Percentiles rank a stretch among this genome's conserved stretches.
Conservation (phyloP, 2,797 vertebrate genomes). For the Lagodon rhomboides region DNA sequence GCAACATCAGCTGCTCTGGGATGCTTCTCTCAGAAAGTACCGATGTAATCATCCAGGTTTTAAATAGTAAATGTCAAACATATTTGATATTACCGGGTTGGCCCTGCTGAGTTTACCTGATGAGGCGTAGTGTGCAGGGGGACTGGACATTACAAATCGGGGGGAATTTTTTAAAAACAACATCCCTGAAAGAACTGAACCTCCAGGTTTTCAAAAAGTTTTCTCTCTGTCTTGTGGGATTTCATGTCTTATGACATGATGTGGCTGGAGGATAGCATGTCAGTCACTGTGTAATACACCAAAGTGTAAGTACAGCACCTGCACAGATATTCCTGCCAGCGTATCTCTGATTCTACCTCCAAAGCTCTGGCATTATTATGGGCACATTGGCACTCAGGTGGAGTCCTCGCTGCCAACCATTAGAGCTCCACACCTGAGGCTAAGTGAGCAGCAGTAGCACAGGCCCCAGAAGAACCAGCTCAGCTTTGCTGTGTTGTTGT, state of each 20-base stretch:
- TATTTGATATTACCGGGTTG: no score
- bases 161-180: not conserved
- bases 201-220: slow-evolving; percentile 24
- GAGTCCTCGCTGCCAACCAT: slow-evolving; percentile 75
- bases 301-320: slow-evolving; percentile 67
- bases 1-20: no score
- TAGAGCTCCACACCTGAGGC: slow-evolving; percentile 79
- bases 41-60: no score
- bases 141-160: not conserved
- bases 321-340: slow-evolving; percentile 68
- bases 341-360: slow-evolving; percentile 56
- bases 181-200: slow-evolving; percentile 16
- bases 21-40: no score
- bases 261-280: slow-evolving; percentile 57
- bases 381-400: slow-evolving; percentile 64
- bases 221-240: slow-evolving; percentile 44
- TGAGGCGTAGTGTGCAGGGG: not conserved
- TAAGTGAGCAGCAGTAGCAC: slow-evolving; percentile 69
- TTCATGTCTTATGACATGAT: slow-evolving; percentile 38
- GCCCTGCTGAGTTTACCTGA: no score
- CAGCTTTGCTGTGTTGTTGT: slow-evolving; percentile 38
- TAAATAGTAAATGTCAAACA: no score
- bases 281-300: slow-evolving; percentile 47
- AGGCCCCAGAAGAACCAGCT: slow-evolving; percentile 56
- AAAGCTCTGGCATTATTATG: slow-evolving; percentile 63